Percentiles rank a stretch among this genome's conserved stretches.
Evolutionary conservation across 1,140 invertebrate genomes (phyloP).

Genomic region (Bilobella aurantiaca): DNA sequence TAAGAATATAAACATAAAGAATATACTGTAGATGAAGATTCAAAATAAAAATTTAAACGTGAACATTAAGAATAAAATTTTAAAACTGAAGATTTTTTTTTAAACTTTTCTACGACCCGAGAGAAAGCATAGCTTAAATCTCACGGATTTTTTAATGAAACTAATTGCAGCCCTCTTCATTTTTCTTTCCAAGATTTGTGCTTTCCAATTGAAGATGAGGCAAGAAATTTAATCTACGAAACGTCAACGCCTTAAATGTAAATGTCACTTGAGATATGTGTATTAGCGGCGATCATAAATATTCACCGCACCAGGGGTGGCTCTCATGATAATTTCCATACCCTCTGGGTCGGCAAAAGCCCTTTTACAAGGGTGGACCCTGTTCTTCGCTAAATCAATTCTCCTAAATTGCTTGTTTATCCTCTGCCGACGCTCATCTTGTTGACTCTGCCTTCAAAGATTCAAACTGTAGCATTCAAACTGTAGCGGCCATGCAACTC

Average conservation of each 20-base stretch:
- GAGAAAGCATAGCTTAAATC: too few relatives aligned
- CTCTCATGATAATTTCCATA: slow-evolving; percentile 1
- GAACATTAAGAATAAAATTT: neutral
- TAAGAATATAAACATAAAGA: too few relatives aligned
- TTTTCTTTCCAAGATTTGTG: too few relatives aligned
- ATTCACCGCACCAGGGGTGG: slow-evolving; percentile 10
- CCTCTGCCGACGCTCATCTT: neutral
- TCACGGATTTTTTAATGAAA: too few relatives aligned
- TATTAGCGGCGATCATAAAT: slow-evolving; percentile 20
- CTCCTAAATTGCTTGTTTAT: neutral
- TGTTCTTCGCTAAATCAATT: slow-evolving; percentile 19
- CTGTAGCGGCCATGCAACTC: neutral
- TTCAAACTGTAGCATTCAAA: too few relatives aligned
- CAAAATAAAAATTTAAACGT: too few relatives aligned
- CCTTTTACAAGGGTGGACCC: neutral
- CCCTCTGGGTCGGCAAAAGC: neutral
- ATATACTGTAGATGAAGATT: too few relatives aligned
- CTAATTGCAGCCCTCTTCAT: too few relatives aligned
- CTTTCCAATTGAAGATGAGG: too few relatives aligned
- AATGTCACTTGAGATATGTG: slow-evolving; percentile 27
- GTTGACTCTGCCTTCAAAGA: neutral
- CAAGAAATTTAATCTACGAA: neutral
- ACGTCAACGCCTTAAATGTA: slow-evolving; percentile 25
- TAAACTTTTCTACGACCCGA: too few relatives aligned
- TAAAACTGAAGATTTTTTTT: too few relatives aligned